A percentile compares a stretch with the other conserved stretches of the same genome.
phyloP scores from a whole-genome alignment of 2,113 vertebrate genomes.

The Asarcornis scutulata region DNA sequence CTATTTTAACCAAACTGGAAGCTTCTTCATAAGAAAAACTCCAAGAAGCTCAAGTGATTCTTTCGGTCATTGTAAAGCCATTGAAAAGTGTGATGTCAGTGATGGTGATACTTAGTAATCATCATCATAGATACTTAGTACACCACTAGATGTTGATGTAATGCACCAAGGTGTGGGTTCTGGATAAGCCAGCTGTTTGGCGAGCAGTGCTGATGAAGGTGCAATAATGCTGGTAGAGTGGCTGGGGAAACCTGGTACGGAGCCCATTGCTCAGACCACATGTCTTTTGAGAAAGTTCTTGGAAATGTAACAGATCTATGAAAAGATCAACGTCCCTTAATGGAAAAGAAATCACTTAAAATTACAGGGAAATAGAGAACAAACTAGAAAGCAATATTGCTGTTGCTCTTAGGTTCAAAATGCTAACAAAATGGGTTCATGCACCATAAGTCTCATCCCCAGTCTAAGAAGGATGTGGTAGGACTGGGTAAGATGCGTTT shows the following conservation, averaged over 20 bases:
- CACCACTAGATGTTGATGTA: neutral
- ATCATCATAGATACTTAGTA: too few species aligned
- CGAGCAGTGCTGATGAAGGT: neutral
- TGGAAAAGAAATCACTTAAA: neutral
- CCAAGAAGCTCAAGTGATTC: neutral
- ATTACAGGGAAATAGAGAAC: neutral
- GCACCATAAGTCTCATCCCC: accelerated
- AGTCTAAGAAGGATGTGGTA: neutral
- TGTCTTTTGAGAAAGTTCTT: neutral
- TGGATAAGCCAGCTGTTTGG: neutral
- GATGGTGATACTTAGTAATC: neutral
- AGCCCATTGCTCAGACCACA: neutral
- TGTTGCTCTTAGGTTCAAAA: neutral
- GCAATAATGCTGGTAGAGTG: neutral
- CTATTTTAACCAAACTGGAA: neutral
- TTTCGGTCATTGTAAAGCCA: neutral
- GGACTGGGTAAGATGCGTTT: neutral
- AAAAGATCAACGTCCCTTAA: neutral
- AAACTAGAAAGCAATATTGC: neutral
- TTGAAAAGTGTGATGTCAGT: neutral
- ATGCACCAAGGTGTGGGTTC: neutral
- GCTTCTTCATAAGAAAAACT: neutral
- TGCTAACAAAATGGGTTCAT: neutral
- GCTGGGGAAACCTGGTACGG: neutral
- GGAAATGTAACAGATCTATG: neutral